Evolutionary conservation across 2,797 vertebrate species (phyloP), one percentile per base, ranked within the genome.

Genomic region (Scleropages formosus): DNA sequence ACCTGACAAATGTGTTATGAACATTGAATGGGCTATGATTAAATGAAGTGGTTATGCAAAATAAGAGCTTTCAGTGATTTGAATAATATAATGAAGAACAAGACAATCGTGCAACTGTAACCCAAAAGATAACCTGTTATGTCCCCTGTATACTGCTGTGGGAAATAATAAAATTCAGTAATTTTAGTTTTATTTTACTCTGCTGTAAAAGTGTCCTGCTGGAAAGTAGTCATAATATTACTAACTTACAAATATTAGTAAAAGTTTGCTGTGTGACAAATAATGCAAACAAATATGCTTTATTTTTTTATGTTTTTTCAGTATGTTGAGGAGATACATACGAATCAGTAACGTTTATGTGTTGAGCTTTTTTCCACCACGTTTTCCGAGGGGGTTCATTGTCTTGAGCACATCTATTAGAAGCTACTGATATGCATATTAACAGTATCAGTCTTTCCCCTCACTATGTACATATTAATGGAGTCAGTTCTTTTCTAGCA

Each of bases 401-500:
- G 53, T 93, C 93, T 93, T 78, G 88, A 90, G 91, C 91, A 92
- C 91, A 92, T 91, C 91, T 92, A 91, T 91, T 92, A 93, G 93
- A 93, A 91, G 90, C 92, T 58, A 53, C 69, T 31, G 58, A 72
- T 91, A 89, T 84, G 87, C 92, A 91, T 91, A 91, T 90, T 90
- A 89, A 85, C 89, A 90, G 91, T 92, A 71, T 27, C 24, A 51
- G 22, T 69, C 13, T 20, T 51, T 92, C 91, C 92, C 90, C 91
- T 90, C 91, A 47, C 92, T 91, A 92, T 93, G 92, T 90, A 89
- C 88, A 88, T 90, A n/a, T n/a, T n/a, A n/a, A n/a, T 88, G 90
- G 90, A 92, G 93, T 92, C 91, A 92, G 92, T 94, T 92, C 91
- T 91, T 88, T 88, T 90, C 90, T 93, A 92, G 91, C 92, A 91